These are phyloP conservation scores for Saimiri boliviensis DNA, from an alignment of 2,113 vertebrate genomes.

Conservation along the genomic window DNA sequence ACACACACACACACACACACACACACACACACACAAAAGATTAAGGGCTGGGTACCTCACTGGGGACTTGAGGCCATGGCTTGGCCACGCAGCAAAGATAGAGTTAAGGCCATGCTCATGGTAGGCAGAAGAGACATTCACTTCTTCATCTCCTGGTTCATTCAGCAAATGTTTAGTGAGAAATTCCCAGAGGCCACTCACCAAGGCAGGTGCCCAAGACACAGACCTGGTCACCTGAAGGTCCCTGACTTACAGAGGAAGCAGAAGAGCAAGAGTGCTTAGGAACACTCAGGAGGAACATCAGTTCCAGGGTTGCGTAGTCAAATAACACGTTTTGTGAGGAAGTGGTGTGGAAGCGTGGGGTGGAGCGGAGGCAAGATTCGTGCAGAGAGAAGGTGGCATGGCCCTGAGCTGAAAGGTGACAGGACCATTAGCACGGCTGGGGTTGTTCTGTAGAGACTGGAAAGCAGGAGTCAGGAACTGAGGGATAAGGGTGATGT, in stretches of 20 bases:
- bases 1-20: too few species aligned
- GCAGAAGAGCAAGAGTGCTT: neutral
- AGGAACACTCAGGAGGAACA: too few species aligned
- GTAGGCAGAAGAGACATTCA: neutral
- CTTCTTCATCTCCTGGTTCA: neutral
- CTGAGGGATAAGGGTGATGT: neutral
- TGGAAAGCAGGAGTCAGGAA: neutral
- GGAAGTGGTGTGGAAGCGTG: neutral
- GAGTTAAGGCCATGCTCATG: neutral
- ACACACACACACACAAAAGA: too few species aligned
- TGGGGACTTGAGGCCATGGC: neutral
- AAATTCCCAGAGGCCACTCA: neutral
- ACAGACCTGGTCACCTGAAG: neutral
- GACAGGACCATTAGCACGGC: neutral
- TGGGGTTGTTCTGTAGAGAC: neutral
- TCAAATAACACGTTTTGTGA: fast-evolving
- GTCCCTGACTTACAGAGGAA: neutral
- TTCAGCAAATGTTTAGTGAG: neutral
- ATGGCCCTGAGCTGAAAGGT: neutral
- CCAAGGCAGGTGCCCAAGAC: neutral
- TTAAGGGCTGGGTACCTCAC: neutral
- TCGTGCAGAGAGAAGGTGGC: neutral
- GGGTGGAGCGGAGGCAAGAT: neutral
- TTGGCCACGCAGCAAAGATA: neutral
- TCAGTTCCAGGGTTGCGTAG: neutral